Evolutionary conservation across 1,140 invertebrate genomes (phyloP), one percentile per base, ranked within the genome.

Genomic region (Amyelois transitella): DNA sequence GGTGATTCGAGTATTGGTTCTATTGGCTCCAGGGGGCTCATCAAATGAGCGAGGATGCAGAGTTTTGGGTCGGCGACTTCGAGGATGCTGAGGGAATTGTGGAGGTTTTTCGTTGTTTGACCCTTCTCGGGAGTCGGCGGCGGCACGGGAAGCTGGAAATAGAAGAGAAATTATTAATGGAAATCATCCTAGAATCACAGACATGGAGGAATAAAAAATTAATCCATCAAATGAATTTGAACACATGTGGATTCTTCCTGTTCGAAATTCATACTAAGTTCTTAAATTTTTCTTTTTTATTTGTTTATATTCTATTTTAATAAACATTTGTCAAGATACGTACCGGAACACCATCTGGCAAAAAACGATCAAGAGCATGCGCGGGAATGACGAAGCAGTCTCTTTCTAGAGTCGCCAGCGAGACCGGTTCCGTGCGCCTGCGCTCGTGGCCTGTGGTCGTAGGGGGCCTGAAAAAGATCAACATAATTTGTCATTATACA

Each of bases 351-450:
- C 95, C 95, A 51, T 94, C 95, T 60, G 95, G 95, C 66, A 96
- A 90, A 87, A 96, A 96, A 58, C 95, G 90, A 81, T 95, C 94
- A 58, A 96, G 89, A 72, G 94, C 94, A 57, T 95, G 94, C 8
- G 96, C 92, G 8, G 95, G 95, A 85, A 96, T 96, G 75, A 96
- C 96, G 84, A 96, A 96, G 83, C 95, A 96, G 86, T 96, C 95
- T 73, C 93, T 90, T 79, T 96, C 94, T 55, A 96, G 84, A 0
- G 93, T 94, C 17, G 94, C 92, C 66, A 96, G 88, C 1, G 93
- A 94, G 47, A 94, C 91, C 17, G 93, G 92, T 69, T 94, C 92
- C 1, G 91, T 77, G 43, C 80, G 76, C 7, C 77, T 67, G 10
- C 72, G 64, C 87, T 72, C 91, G 72, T 49, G 56, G n/a, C 63